Conservation (phyloP, 2,797 vertebrate species). For the Melanotaenia parkinsoni region DNA sequence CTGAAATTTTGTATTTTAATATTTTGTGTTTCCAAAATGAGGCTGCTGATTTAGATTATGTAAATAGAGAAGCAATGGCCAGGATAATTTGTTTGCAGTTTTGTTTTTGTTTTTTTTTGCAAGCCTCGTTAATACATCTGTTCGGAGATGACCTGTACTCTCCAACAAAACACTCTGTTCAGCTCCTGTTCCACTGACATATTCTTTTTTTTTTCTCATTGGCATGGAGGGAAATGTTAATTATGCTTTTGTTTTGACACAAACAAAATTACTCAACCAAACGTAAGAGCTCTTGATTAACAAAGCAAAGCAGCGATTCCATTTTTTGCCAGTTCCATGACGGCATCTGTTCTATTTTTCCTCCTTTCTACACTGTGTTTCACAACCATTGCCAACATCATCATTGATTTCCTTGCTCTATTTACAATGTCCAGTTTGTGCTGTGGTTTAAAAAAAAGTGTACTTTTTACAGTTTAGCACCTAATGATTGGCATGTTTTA, state of each 20-base stretch:
- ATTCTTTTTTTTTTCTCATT: slow-evolving; percentile 67
- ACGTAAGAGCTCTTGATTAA: slow-evolving; percentile 77
- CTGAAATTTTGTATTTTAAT: background rate
- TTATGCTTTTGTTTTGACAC: slow-evolving; percentile 80
- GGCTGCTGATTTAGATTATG: slow-evolving; percentile 40
- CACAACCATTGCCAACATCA: slow-evolving; percentile 49
- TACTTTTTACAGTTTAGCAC: slow-evolving; percentile 58
- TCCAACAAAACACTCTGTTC: slow-evolving; percentile 65
- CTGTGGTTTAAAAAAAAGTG: slow-evolving; percentile 43
- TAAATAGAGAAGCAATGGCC: slow-evolving; percentile 34
- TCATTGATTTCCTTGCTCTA: slow-evolving; percentile 47
- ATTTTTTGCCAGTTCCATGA: slow-evolving; percentile 73
- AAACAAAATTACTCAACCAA: slow-evolving; percentile 81
- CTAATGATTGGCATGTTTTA: slow-evolving; percentile 63
- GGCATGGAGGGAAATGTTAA: slow-evolving; percentile 74
- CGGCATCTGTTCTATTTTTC: slow-evolving; percentile 65
- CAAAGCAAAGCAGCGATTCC: slow-evolving; percentile 68
- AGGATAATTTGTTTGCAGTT: slow-evolving; percentile 53
- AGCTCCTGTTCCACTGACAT: slow-evolving; percentile 64
- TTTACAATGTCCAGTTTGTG: slow-evolving; percentile 53
- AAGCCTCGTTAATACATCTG: slow-evolving; percentile 48
- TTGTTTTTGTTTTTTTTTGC: slow-evolving; percentile 22
- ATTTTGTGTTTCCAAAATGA: background rate
- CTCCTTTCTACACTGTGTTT: slow-evolving; percentile 28
- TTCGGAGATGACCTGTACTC: slow-evolving; percentile 58